Base-by-base conservation (phyloP, 2,888 invertebrate genomes). In the Pimpla rufipes region DNA sequence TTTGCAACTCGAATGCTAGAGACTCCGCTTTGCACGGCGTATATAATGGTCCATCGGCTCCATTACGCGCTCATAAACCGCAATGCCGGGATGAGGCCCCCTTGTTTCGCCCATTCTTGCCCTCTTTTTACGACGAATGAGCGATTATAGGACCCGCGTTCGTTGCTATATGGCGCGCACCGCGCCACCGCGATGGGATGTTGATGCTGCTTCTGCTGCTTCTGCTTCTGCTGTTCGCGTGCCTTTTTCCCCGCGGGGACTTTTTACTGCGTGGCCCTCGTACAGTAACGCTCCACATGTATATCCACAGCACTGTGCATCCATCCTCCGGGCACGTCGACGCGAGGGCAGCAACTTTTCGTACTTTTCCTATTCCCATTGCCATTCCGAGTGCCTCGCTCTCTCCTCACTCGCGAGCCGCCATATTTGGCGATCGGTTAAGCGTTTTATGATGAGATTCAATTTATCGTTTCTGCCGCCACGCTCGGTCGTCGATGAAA, bases 51-150 rank as follows among this genome's bases (percentile, higher is more conserved):
- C 88, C 91, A 92, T 91, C 86, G 90, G 89, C 84, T 89, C 87
- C 88, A 88, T 90, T 90, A 90, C 87, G 86, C 81, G 88, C 89
- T 84, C 91, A 86, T 92, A 91, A 92, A 91, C 85, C 71, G 85
- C 80, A 77, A 87, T 83, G 83, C 85, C 67, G 81, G 81, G 79
- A 47, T 40, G 37, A 79, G 87, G 87, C 84, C 76, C 86, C 86
- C 84, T 86, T 80, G 87, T 88, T 86, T 86, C 88, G 86, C 85
- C 85, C 88, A 87, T 88, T 86, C 83, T 87, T 88, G 87, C 57
- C 29, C 21, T 50, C 84, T 87, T 80, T 85, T 88, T 87, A 86
- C 85, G 85, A 81, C 87, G 86, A 90, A 90, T 90, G 87, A 87
- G 87, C 88, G 86, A 90, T 89, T 89, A 88, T 85, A 87, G 85